Percentiles rank a stretch among this genome's conserved stretches.
Evolutionary conservation across 64 coral and sea anemone genomes (phyloP).

Genomic region (Porites lutea): DNA sequence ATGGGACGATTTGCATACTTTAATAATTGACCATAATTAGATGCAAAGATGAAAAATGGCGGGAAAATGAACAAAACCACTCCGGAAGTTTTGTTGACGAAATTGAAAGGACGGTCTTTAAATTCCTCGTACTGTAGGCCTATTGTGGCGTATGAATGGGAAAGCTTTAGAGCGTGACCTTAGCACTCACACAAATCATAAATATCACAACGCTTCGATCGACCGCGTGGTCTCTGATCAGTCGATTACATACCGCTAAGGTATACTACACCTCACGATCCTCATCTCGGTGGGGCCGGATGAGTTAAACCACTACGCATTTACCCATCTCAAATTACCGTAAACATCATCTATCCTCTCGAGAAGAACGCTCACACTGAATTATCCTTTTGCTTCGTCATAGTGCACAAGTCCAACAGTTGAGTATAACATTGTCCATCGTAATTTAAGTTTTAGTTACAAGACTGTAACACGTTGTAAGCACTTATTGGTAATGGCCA

Average conservation of each 20-base stretch:
- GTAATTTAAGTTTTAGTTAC: neutral
- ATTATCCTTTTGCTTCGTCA: neutral
- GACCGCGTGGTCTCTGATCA: neutral
- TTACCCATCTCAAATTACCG: neutral
- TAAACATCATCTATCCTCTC: constrained; percentile 2
- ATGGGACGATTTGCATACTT: neutral
- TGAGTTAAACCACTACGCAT: neutral
- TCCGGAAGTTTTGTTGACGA: neutral
- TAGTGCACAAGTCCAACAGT: neutral
- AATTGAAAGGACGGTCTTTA: neutral
- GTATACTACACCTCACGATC: neutral
- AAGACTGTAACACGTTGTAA: neutral
- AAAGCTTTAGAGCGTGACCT: neutral
- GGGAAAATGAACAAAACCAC: constrained; percentile 10
- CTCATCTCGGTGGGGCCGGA: neutral
- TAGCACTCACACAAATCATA: neutral
- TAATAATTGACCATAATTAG: neutral
- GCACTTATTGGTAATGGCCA: constrained; percentile 46
- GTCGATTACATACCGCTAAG: neutral
- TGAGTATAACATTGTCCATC: neutral
- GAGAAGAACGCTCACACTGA: too few species aligned
- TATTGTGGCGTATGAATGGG: neutral
- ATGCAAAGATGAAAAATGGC: constrained; percentile 1
- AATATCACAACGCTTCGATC: neutral
- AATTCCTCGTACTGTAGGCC: neutral